phyloP scores from a whole-genome alignment of 1,140 invertebrate species.

The Diorhabda elongata region DNA sequence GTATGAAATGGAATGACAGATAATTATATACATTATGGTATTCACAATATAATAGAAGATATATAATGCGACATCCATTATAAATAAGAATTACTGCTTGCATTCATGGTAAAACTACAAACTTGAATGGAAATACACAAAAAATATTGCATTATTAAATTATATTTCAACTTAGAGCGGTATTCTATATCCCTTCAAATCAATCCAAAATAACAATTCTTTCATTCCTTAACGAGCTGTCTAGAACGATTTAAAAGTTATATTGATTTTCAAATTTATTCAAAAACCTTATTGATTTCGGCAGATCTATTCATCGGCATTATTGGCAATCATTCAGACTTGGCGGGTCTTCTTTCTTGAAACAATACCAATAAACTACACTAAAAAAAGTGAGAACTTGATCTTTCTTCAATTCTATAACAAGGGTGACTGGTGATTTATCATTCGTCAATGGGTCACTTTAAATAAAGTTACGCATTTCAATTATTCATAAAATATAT shows the following conservation, averaged over 20 bases:
- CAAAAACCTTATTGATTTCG: background rate
- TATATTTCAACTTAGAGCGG: background rate
- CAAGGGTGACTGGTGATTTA: too few relatives aligned
- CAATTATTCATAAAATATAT: too few relatives aligned
- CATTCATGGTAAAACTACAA: too few relatives aligned
- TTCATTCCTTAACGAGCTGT: constrained; percentile 1
- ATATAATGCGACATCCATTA: too few relatives aligned
- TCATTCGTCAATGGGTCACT: too few relatives aligned
- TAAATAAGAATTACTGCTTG: too few relatives aligned
- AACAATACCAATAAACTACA: background rate
- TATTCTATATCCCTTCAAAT: background rate
- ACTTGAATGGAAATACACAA: too few relatives aligned
- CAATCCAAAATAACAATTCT: background rate
- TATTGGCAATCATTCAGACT: background rate
- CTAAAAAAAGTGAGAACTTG: background rate
- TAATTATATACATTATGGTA: too few relatives aligned
- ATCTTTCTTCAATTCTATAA: too few relatives aligned
- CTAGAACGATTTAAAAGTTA: background rate
- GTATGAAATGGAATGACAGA: background rate
- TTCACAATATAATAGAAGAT: too few relatives aligned
- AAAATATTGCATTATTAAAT: background rate
- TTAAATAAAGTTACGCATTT: too few relatives aligned
- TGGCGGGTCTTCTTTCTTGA: background rate
- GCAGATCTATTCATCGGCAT: constrained; percentile 1
- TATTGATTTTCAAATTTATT: constrained; percentile 1